phyloP scores from a whole-genome alignment of 2,113 vertebrate species.

The Picathartes gymnocephalus region DNA sequence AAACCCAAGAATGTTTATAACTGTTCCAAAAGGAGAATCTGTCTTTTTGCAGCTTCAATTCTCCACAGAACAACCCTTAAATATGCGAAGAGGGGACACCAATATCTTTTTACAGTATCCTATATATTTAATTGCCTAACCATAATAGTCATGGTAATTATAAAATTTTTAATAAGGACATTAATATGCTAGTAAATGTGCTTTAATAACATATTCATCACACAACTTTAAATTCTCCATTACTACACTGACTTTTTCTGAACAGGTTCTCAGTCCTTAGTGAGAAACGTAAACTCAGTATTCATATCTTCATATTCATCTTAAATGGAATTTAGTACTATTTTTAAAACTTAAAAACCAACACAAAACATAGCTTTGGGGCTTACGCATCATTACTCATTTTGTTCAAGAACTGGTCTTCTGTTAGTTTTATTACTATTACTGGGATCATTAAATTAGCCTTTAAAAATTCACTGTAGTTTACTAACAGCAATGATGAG shows the following conservation, averaged over 20 bases:
- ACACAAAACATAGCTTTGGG: background rate
- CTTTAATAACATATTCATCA: background rate
- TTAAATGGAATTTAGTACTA: background rate
- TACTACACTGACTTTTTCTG: background rate
- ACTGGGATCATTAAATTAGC: background rate
- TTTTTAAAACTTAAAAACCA: background rate
- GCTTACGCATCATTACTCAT: background rate
- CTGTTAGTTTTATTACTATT: background rate
- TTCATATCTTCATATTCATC: background rate
- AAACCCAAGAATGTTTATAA: background rate
- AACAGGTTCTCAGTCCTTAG: background rate
- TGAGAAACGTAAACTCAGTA: background rate
- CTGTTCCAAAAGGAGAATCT: background rate
- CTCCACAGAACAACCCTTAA: background rate
- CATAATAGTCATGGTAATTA: background rate
- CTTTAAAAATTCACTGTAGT: background rate
- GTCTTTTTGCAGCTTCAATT: background rate
- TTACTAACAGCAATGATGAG: background rate
- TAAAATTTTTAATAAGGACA: background rate
- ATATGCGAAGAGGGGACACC: background rate
- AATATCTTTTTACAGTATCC: background rate
- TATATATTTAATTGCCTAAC: background rate
- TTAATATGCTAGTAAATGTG: background rate
- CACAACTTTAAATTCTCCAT: background rate
- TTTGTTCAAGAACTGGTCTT: background rate